These are phyloP conservation scores for Sericinus montela DNA, from an alignment of 2,888 invertebrate genomes.

Conservation along the genomic window DNA sequence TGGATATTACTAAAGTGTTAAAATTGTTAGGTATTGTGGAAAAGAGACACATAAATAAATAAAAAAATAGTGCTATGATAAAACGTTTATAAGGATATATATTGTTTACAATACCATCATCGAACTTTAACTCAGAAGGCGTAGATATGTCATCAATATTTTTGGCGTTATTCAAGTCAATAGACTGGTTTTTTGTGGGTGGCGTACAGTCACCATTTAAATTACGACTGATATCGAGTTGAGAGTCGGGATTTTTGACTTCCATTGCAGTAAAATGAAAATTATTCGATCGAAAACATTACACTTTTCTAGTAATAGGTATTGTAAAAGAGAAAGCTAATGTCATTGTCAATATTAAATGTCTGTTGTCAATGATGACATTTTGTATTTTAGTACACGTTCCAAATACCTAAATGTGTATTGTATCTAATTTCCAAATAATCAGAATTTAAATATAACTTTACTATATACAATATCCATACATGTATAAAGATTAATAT, in stretches of 20 bases:
- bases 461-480: too few relatives aligned
- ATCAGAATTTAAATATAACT: too few relatives aligned
- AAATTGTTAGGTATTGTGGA: not conserved
- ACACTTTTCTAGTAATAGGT: conserved; percentile 58
- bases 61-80: conserved; percentile 1
- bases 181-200: conserved; percentile 37
- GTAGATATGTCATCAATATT: conserved; percentile 78
- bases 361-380: conserved; percentile 35
- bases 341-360: too few relatives aligned
- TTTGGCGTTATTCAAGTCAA: conserved; percentile 58
- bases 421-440: not conserved
- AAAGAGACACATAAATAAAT: not conserved
- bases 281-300: conserved; percentile 63
- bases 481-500: too few relatives aligned
- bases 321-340: conserved; percentile 28
- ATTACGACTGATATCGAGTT: conserved; percentile 50
- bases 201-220: conserved; percentile 58
- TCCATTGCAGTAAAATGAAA: conserved; percentile 59
- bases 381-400: conserved; percentile 26
- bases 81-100: conserved; percentile 19
- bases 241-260: conserved; percentile 49
- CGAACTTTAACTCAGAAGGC: conserved; percentile 84
- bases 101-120: conserved; percentile 81
- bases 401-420: not conserved
- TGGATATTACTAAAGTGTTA: not conserved